phyloP scores from a whole-genome alignment of 2,113 vertebrate genomes.

The Xiphophorus hellerii region DNA sequence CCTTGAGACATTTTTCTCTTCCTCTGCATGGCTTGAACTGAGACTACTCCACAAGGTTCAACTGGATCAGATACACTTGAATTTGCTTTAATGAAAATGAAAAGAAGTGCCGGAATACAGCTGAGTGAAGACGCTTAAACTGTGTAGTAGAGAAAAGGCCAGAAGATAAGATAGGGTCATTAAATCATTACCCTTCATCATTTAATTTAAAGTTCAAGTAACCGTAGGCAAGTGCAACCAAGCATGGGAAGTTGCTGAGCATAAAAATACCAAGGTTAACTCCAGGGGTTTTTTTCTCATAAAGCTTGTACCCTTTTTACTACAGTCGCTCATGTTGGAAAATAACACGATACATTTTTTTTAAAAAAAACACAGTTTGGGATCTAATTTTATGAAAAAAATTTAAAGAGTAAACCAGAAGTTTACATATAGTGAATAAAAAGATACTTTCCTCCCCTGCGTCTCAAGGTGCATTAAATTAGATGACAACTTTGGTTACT shows the following conservation, averaged over 20 bases:
- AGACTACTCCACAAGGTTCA: not conserved
- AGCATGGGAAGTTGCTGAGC: not conserved
- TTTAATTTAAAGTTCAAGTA: not conserved
- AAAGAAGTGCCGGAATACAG: not conserved
- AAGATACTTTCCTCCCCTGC: too few species aligned
- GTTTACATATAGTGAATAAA: too few species aligned
- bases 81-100: not conserved
- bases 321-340: not conserved
- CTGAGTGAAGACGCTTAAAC: not conserved
- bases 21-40: not conserved
- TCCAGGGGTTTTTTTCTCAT: not conserved
- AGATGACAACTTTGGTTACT: too few species aligned
- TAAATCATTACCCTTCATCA: not conserved
- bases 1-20: not conserved
- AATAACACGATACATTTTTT: not conserved
- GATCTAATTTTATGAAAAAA: not conserved
- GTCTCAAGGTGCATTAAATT: too few species aligned
- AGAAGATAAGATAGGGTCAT: not conserved
- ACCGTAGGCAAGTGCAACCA: not conserved
- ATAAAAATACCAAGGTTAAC: not conserved
- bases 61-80: not conserved
- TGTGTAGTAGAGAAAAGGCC: not conserved
- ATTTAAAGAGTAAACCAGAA: too few species aligned
- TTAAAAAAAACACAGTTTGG: not conserved
- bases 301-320: not conserved